A percentile compares a stretch with the other conserved stretches of the same genome.
Evolutionary conservation across 2,797 vertebrate species (phyloP).

Genomic region (Liasis olivaceus): DNA sequence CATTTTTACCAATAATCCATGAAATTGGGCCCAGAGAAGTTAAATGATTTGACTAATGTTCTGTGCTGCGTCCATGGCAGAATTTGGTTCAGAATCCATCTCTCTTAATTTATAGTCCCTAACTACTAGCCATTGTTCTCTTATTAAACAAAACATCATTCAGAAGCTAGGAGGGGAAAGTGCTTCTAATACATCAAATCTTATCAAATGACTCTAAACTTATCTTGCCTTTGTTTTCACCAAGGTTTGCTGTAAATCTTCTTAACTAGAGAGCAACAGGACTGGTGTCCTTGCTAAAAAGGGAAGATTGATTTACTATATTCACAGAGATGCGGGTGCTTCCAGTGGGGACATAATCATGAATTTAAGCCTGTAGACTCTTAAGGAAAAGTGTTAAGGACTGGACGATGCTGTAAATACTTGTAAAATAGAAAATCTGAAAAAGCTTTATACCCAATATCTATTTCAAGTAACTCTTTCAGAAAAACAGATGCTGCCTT

Average conservation of each 20-base stretch:
- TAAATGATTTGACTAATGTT: constrained; percentile 38
- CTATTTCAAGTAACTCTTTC: constrained; percentile 52
- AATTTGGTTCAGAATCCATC: constrained; percentile 41
- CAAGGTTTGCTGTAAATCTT: constrained; percentile 65
- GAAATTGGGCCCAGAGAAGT: constrained; percentile 2
- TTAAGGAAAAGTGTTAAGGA: constrained; percentile 41
- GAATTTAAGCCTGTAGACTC: constrained; percentile 31
- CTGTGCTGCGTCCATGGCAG: constrained; percentile 23
- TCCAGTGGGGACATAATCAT: constrained; percentile 54
- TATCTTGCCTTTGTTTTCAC: constrained; percentile 62
- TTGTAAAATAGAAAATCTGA: constrained; percentile 36
- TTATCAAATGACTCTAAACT: constrained; percentile 65
- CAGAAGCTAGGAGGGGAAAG: constrained; percentile 53
- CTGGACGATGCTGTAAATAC: constrained; percentile 41
- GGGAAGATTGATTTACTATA: constrained; percentile 69
- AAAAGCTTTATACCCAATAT: constrained; percentile 38
- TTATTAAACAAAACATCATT: constrained; percentile 54
- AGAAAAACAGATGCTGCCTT: constrained; percentile 66
- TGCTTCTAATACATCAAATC: constrained; percentile 69
- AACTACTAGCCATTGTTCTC: constrained; percentile 41
- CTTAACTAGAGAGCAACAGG: constrained; percentile 34
- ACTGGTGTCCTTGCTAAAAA: constrained; percentile 63
- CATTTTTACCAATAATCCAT: neutral
- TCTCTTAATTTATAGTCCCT: constrained; percentile 53
- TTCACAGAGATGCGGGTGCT: constrained; percentile 30